Evolutionary conservation across 2,113 vertebrate species (phyloP).

Genomic region (Anoura caudifer): DNA sequence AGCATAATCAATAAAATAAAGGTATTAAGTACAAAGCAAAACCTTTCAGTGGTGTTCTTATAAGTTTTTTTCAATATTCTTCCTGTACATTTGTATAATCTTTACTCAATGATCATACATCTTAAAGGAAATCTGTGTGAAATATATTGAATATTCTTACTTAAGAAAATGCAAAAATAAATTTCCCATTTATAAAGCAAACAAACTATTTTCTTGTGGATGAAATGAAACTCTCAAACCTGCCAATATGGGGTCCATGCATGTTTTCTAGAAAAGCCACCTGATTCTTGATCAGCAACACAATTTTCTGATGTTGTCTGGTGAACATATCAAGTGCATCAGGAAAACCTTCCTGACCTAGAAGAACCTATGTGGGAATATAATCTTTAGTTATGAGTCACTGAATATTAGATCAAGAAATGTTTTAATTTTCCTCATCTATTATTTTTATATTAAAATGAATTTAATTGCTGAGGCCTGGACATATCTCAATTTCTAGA

Average conservation of each 20-base stretch:
- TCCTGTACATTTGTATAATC: not conserved
- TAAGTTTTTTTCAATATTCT: not conserved
- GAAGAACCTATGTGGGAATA: not conserved
- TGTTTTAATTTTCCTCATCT: constrained; percentile 11
- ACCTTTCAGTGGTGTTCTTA: not conserved
- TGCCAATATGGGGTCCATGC: not conserved
- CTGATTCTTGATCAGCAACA: not conserved
- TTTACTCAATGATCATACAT: not conserved
- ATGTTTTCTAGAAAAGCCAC: not conserved
- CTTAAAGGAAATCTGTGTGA: not conserved
- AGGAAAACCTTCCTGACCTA: not conserved
- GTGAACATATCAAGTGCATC: not conserved
- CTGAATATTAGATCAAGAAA: not conserved
- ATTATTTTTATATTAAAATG: not conserved
- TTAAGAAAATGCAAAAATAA: not conserved
- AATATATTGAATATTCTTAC: not conserved
- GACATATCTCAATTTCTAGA: not conserved
- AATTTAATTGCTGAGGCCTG: not conserved
- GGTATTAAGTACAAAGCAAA: not conserved
- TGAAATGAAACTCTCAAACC: not conserved
- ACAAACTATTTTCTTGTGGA: not conserved
- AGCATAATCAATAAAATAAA: no score
- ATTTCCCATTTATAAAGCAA: not conserved
- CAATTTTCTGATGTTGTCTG: not conserved
- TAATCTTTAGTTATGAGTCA: not conserved